Base-by-base conservation (phyloP, 2,888 invertebrate genomes). In the Scaptomyza caliginosa region DNA sequence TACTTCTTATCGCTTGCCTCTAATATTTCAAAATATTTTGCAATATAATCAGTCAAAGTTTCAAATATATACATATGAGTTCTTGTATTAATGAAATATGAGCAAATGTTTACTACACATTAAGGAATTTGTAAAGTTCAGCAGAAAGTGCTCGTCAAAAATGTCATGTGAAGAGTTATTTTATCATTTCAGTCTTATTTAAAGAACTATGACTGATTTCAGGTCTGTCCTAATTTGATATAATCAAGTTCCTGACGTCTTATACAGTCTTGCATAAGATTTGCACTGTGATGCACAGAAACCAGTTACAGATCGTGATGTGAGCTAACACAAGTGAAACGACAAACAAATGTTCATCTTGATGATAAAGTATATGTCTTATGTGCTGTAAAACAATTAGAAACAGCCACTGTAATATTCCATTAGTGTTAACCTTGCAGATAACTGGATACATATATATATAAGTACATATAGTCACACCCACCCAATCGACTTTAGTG, bases 1-100 rank as follows among this genome's bases (percentile, higher is more conserved):
- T 10, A 30, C 10, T 0, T 38, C 38, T 19, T 38, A 26, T 38
- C 34, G 24, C 19, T 3, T 3, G 7, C 8, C 1, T 11, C 32
- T 32, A 32, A 8, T 40, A 50, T 84, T 63, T 68, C 55, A 45
- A 63, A 66, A 66, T 55, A 55, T 65, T 65, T 65, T 55, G 77
- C 58, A 62, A 69, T 52, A 30, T 38, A 54, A 69, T 51, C 24
- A 28, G 21, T 7, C n/a, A 19, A 17, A 13, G 48, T 21, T 36
- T 40, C 23, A 6, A 16, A 13, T 48, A 42, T 21, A 16, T 51
- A 19, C 24, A 58, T 6, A 32, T 32, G 13, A 36, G 59, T 17
- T 13, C 7, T 5, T 13, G 24, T 5, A 45, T 5, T 50, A 55
- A 24, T 38, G 66, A 45, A 76, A 59, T 45, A 13, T 17, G 57